Percentiles rank a stretch among this genome's conserved stretches.
Conservation (phyloP, 2,113 vertebrate genomes). For the Cranoglanis bouderius region DNA sequence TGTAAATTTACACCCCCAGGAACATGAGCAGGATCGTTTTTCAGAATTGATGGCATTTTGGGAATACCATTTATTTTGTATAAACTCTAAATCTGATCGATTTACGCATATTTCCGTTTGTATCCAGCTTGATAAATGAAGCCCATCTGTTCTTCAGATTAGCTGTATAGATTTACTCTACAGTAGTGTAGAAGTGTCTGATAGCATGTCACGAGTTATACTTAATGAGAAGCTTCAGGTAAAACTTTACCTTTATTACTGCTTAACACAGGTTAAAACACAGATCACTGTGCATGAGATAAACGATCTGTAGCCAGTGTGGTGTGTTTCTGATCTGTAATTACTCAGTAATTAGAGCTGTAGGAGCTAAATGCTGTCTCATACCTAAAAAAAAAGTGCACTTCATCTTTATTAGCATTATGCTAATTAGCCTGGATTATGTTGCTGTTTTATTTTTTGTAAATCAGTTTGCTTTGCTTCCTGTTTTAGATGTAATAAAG, state of each 20-base stretch:
- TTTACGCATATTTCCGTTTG: neutral
- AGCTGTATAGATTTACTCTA: neutral
- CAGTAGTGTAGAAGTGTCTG: neutral
- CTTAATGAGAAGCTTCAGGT: neutral
- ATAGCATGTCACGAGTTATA: neutral
- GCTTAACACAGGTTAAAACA: neutral
- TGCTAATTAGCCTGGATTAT: neutral
- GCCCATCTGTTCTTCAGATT: neutral
- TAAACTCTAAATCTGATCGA: neutral
- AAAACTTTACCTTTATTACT: neutral
- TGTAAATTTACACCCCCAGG: too few species aligned
- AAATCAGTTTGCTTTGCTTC: neutral
- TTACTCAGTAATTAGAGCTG: conserved; percentile 6
- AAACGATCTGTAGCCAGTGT: neutral
- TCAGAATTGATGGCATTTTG: neutral
- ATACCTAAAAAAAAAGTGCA: neutral
- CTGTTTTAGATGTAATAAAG: neutral
- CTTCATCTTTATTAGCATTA: neutral
- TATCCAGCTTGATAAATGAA: neutral
- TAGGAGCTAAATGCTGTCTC: neutral
- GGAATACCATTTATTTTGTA: neutral
- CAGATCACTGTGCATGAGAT: neutral
- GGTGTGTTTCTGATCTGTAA: neutral
- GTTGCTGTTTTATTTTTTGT: neutral
- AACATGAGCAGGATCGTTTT: neutral